Base-by-base conservation (phyloP, 2,888 invertebrate genomes). In the Fragum fragum region DNA sequence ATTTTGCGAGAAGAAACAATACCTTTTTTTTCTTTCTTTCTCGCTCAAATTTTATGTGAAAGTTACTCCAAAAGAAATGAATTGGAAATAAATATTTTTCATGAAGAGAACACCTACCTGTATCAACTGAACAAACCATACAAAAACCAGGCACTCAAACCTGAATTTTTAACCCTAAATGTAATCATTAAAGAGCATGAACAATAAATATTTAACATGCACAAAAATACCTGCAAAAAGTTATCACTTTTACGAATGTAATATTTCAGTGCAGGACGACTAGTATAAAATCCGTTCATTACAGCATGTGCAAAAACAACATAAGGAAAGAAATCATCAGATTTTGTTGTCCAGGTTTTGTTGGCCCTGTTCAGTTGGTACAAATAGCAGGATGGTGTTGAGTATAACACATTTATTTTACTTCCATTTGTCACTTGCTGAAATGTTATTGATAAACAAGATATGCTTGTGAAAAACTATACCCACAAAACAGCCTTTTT, bases 271-370 rank as follows among this genome's bases (percentile, higher is more conserved):
- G 95, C 92, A 1, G 95, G 93, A 72, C 95, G 90, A 84, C 95
- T 95, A 29, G 95, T 95, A 90, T 95, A 95, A 89, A 95, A 96
- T 18, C 99, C 99, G 0, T 98, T 98, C 99, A 99, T 99, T 92
- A 96, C 99, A 0, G 97, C 96, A 90, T 98, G 97, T 0, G 96
- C 96, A 92, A 97, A 97, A 73, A 97, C 97, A 0, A 98, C 97
- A 77, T 90, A 90, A 0, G 95, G 95, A 80, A 94, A 94, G 87
- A 95, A 95, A 75, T 95, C 95, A 75, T 94, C 93, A 3, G 61
- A 77, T 81, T 94, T 94, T 0, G 90, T 89, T 5, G 94, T 98
- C 95, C 97, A 96, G 0, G 96, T 96, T 11, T 96, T 95, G 16
- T 96, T 96, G 0, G 96, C 95, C 76, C 97, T 96, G 87, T 95